Base-by-base conservation (phyloP, 1,140 invertebrate genomes). In the Rhagoletis pomonella region DNA sequence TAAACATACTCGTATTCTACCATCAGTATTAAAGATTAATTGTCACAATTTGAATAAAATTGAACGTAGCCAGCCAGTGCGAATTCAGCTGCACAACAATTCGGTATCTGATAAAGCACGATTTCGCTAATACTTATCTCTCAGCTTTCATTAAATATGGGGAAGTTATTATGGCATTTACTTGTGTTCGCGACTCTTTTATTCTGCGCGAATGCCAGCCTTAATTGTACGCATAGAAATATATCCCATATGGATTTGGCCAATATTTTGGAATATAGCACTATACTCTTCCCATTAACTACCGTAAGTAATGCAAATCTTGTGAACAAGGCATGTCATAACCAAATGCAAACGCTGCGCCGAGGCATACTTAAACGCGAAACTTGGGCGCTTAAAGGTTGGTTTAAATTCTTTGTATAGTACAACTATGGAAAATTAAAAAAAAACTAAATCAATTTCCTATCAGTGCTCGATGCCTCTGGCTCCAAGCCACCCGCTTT, bases 301-400 rank as follows among this genome's bases (percentile, higher is more conserved):
- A 73, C 67, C 42, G 67, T 73, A 14, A 73, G 67, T 42, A 17
- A 44, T 17, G 4, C 42, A 42, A 17, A 73, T 44, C 67, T 73
- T 17, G 67, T 73, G 67, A 5, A 17, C 5, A 39, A 47, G 4
- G 3, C 17, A 73, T 73, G 67, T 47, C 10, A 44, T 6, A 12
- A 4, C 4, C 42, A 42, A 17, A 5, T 73, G 67, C 67, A 73
- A 39, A 14, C 44, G 12, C 67, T 73, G 42, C 67, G 42, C 17
- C 67, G 42, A 12, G 67, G 67, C 42, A 73, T 73, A 44, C 14
- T 73, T 14, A 5, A 44, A 12, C 39, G 67, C 17, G 12, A 4
- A 6, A 17, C 39, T 17, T 73, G 67, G 67, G 67, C 67, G 67
- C 67, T 73, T n/a, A 73, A 73, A 73, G 67, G 67, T 73, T 1